Percentiles rank a stretch among this genome's conserved stretches.
phyloP scores from a whole-genome alignment of 2,888 invertebrate genomes.

The Drosophila lacicola region DNA sequence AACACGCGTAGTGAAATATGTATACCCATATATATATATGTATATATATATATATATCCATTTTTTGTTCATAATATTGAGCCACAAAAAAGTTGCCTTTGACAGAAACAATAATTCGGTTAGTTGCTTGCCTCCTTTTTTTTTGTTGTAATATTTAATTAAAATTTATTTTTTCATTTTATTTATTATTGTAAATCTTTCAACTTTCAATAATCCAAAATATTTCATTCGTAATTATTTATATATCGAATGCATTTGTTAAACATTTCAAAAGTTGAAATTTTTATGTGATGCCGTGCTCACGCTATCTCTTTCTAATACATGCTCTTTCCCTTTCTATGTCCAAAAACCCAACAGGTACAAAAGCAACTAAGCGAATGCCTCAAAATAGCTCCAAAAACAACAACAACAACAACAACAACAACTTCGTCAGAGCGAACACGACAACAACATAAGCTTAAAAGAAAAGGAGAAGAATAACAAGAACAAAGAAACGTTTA shows the following conservation, averaged over 20 bases:
- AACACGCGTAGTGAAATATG: slow-evolving; percentile 42
- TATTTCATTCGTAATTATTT: too few relatives aligned
- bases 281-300: not conserved
- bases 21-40: slow-evolving; percentile 23
- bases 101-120: slow-evolving; percentile 48
- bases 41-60: slow-evolving; percentile 10
- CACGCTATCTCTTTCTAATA: slow-evolving; percentile 43
- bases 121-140: slow-evolving; percentile 45
- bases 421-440: slow-evolving; percentile 14
- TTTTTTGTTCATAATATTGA: slow-evolving; percentile 43
- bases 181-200: slow-evolving; percentile 5
- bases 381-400: slow-evolving; percentile 7
- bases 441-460: slow-evolving; percentile 25
- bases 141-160: slow-evolving; percentile 9
- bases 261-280: not conserved
- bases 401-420: slow-evolving; percentile 15
- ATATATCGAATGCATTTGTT: not conserved
- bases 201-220: slow-evolving; percentile 1
- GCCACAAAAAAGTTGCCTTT: slow-evolving; percentile 29
- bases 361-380: slow-evolving; percentile 54
- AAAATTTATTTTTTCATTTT: not conserved
- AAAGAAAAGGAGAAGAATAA: slow-evolving; percentile 13
- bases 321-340: slow-evolving; percentile 31
- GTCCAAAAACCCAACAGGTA: slow-evolving; percentile 41
- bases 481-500: slow-evolving; percentile 18